Evolutionary conservation across 2,888 invertebrate genomes (phyloP).

Genomic region (Latrodectus hesperus): DNA sequence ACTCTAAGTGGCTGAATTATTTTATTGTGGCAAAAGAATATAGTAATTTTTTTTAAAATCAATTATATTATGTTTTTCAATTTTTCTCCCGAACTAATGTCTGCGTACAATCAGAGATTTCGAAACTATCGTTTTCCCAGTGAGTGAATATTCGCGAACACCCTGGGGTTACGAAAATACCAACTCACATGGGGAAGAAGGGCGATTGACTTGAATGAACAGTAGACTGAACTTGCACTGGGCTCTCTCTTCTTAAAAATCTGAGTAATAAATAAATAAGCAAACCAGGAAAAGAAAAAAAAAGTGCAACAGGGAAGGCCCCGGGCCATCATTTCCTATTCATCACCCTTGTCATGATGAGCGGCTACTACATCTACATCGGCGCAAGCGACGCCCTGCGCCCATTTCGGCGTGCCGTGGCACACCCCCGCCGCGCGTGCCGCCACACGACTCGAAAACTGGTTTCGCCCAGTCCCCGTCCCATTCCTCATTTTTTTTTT

Average conservation of each 20-base stretch:
- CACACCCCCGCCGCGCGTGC: conserved; percentile 64
- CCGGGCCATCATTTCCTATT: conserved; percentile 48
- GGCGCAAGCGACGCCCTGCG: conserved; percentile 27
- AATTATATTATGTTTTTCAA: no score
- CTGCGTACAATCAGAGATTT: no score
- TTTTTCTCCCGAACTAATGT: no score
- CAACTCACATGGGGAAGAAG: not conserved
- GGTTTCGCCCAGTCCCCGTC: conserved; percentile 15
- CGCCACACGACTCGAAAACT: conserved; percentile 41
- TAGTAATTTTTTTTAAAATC: no score
- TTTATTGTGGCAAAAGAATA: no score
- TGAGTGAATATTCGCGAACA: not conserved
- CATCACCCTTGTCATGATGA: conserved; percentile 61
- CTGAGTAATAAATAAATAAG: conserved; percentile 40
- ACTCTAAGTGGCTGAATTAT: no score
- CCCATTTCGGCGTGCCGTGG: conserved; percentile 54
- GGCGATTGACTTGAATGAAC: not conserved
- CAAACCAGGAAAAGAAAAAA: conserved; percentile 9
- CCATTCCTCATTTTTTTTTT: not conserved
- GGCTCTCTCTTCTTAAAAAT: not conserved
- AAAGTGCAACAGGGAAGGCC: conserved; percentile 38
- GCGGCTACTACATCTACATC: conserved; percentile 52
- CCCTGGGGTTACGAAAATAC: not conserved
- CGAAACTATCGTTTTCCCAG: no score
- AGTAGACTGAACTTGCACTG: not conserved